These are phyloP conservation scores for Lophotriccus pileatus DNA, from an alignment of 2,797 vertebrate genomes.

Conservation along the genomic window DNA sequence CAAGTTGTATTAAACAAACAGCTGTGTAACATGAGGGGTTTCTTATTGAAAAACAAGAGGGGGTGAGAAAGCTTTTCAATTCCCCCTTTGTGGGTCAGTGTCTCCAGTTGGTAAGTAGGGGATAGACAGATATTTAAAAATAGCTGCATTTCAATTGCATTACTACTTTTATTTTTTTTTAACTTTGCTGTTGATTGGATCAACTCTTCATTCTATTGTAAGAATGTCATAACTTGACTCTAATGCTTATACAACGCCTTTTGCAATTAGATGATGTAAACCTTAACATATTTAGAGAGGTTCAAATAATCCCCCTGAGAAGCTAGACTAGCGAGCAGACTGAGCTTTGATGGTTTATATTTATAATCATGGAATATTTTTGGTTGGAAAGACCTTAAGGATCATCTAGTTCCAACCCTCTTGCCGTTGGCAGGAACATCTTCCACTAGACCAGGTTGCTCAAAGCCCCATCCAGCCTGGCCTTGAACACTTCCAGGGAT, in stretches of 20 bases:
- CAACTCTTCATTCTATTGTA: slow-evolving; percentile 22
- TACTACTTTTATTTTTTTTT: background rate
- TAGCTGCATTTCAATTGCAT: slow-evolving; percentile 37
- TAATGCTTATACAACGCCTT: slow-evolving; percentile 56
- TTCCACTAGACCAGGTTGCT: background rate
- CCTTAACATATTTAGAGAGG: background rate
- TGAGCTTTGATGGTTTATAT: slow-evolving; percentile 39
- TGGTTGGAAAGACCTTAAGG: background rate
- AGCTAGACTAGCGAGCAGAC: background rate
- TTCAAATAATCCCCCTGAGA: slow-evolving; percentile 35
- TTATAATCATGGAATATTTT: background rate
- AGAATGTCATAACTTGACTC: slow-evolving; percentile 41
- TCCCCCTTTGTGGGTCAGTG: background rate
- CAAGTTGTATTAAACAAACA: slow-evolving; percentile 58
- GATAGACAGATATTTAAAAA: slow-evolving; percentile 14
- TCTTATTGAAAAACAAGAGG: slow-evolving; percentile 33
- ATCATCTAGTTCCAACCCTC: background rate
- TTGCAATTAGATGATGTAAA: slow-evolving; percentile 64
- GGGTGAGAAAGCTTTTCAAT: slow-evolving; percentile 34
- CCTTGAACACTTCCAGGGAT: background rate
- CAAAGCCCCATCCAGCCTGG: background rate
- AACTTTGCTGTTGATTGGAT: slow-evolving; percentile 26
- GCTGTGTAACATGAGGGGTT: slow-evolving; percentile 29
- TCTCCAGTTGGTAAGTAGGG: background rate
- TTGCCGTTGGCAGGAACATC: background rate